Evolutionary conservation across 2,888 invertebrate species (phyloP).

Genomic region (Altica lythri): DNA sequence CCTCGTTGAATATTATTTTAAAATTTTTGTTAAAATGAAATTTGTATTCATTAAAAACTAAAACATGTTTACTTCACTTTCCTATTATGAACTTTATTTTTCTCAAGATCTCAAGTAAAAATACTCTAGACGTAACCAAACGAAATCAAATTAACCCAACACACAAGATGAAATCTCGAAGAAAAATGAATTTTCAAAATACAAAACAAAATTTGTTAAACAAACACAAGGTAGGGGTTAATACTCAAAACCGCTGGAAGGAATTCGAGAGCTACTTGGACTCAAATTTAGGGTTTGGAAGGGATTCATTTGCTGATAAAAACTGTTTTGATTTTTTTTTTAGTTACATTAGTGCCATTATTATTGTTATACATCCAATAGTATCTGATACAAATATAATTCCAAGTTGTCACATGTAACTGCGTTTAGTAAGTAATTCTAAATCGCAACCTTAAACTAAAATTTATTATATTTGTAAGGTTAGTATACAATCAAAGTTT

Average conservation of each 20-base stretch:
- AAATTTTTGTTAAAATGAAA: no score
- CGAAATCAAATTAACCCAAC: not conserved
- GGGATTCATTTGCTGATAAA: not conserved
- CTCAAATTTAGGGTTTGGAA: not conserved
- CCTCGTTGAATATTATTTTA: no score
- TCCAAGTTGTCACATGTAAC: not conserved
- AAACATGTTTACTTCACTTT: not conserved
- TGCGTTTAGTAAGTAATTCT: conserved; percentile 7
- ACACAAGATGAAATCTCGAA: not conserved
- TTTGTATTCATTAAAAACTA: not conserved
- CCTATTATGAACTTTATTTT: no score
- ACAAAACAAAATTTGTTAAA: not conserved
- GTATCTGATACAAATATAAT: conserved; percentile 8
- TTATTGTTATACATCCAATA: not conserved
- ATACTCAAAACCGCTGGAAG: not conserved
- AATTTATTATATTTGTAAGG: not conserved
- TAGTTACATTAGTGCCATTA: conserved; percentile 3
- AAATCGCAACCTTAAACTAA: no score
- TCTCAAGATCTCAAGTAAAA: no score
- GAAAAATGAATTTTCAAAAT: not conserved
- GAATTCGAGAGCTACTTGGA: no score
- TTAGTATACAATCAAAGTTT: not conserved
- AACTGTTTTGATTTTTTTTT: not conserved
- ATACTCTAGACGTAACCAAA: not conserved
- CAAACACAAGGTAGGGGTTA: not conserved